phyloP scores from a whole-genome alignment of 2,888 invertebrate genomes.

The Amphimallon solstitiale region DNA sequence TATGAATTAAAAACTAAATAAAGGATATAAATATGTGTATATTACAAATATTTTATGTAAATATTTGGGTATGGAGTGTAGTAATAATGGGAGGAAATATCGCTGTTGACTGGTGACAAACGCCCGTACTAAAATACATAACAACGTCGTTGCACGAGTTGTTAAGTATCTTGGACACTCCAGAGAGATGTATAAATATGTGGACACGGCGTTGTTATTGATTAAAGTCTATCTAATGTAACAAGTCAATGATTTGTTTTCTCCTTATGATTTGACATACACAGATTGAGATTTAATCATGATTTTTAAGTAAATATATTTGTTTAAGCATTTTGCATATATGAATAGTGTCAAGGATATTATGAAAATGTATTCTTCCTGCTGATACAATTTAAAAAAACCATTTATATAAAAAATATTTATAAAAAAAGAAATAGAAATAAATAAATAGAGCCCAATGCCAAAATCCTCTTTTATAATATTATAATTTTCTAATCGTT shows the following conservation, averaged over 20 bases:
- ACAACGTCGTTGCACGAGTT: background rate
- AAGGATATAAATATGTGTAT: constrained; percentile 28
- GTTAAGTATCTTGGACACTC: no score
- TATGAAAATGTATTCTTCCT: no score
- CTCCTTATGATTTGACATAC: background rate
- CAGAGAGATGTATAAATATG: background rate
- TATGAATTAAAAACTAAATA: constrained; percentile 28
- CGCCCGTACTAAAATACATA: constrained; percentile 16
- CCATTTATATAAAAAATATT: no score
- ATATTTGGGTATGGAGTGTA: constrained; percentile 11
- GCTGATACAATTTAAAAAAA: no score
- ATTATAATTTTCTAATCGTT: no score
- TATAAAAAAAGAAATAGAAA: no score
- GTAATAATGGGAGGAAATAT: background rate
- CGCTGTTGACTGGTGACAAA: constrained; percentile 11
- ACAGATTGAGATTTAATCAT: no score
- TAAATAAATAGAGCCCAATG: no score
- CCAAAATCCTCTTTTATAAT: no score
- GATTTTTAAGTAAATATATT: no score
- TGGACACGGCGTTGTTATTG: constrained; percentile 20
- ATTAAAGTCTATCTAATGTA: constrained; percentile 16
- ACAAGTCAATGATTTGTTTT: constrained; percentile 13
- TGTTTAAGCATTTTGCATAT: no score
- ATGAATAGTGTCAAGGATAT: no score
- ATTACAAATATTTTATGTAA: constrained; percentile 27